phyloP scores from a whole-genome alignment of 2,797 vertebrate species.

The Girardinus metallicus region DNA sequence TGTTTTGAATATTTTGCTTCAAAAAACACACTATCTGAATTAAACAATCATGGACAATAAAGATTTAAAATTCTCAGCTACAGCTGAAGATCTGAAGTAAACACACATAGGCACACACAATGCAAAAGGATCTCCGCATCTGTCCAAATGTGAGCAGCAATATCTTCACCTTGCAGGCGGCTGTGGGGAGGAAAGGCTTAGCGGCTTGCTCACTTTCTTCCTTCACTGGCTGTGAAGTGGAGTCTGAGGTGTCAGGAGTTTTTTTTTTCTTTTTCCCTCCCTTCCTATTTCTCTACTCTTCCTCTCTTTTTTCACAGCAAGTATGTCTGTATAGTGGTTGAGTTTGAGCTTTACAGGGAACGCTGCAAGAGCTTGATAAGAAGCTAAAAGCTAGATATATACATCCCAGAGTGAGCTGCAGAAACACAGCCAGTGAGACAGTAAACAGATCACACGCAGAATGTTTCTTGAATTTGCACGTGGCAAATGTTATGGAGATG shows the following conservation, averaged over 20 bases:
- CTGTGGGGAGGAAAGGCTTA: conserved; percentile 73
- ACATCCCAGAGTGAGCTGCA: conserved; percentile 70
- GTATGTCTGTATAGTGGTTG: conserved; percentile 73
- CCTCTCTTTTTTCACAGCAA: conserved; percentile 48
- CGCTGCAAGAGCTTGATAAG: conserved; percentile 83
- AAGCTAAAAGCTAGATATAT: conserved; percentile 81
- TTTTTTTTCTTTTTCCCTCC: conserved; percentile 35
- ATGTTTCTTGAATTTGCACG: conserved; percentile 68
- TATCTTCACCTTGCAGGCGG: conserved; percentile 84
- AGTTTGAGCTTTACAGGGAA: conserved; percentile 74
- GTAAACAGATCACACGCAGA: conserved; percentile 76
- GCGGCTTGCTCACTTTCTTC: conserved; percentile 77
- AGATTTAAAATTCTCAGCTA: conserved; percentile 50
- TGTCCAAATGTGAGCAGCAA: conserved; percentile 80
- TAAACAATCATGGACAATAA: conserved; percentile 33
- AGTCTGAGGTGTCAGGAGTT: conserved; percentile 84
- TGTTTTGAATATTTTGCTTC: neutral
- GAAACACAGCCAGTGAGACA: conserved; percentile 56
- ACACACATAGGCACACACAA: conserved; percentile 42
- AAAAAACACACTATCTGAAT: conserved; percentile 30
- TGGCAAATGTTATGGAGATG: conserved; percentile 54
- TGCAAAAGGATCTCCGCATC: conserved; percentile 71
- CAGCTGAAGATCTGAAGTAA: conserved; percentile 45
- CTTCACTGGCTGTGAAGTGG: conserved; percentile 81
- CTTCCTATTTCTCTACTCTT: conserved; percentile 35